phyloP scores from a whole-genome alignment of 2,797 vertebrate genomes.

The Bovichtus diacanthus region DNA sequence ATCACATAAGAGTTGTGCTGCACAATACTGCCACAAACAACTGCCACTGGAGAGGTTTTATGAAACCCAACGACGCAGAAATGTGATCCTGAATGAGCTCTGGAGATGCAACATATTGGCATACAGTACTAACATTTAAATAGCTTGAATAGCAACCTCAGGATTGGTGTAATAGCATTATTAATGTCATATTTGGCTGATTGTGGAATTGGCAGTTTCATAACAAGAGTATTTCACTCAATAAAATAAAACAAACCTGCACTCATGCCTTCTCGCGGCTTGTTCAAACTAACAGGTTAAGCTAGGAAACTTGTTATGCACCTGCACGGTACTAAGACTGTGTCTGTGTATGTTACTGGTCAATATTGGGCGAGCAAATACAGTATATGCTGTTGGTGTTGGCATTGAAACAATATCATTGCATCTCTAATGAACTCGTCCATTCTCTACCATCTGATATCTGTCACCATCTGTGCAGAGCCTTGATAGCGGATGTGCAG shows the following conservation, averaged over 20 bases:
- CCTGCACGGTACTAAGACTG: background rate
- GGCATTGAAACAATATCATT: slow-evolving; percentile 13
- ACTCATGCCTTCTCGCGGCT: slow-evolving; percentile 30
- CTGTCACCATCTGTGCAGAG: slow-evolving; percentile 43
- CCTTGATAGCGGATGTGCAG: slow-evolving; percentile 40
- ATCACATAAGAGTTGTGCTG: slow-evolving; percentile 38
- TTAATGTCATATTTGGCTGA: slow-evolving; percentile 5
- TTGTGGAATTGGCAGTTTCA: background rate
- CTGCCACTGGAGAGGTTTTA: background rate
- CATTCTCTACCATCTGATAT: slow-evolving; percentile 32
- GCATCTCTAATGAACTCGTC: slow-evolving; percentile 46
- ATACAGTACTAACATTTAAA: background rate
- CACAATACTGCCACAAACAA: background rate
- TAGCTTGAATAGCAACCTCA: background rate
- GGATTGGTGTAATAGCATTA: background rate
- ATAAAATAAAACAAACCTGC: background rate
- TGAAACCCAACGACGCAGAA: slow-evolving; percentile 8
- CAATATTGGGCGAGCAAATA: background rate
- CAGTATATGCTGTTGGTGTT: background rate
- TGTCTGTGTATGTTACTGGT: background rate
- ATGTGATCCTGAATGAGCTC: slow-evolving; percentile 65
- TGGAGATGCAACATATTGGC: slow-evolving; percentile 25
- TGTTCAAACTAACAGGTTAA: slow-evolving; percentile 34
- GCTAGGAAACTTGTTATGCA: slow-evolving; percentile 19
- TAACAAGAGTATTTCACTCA: too few species aligned